Conservation (phyloP, 2,113 vertebrate species). For the Henicopernis longicauda region DNA sequence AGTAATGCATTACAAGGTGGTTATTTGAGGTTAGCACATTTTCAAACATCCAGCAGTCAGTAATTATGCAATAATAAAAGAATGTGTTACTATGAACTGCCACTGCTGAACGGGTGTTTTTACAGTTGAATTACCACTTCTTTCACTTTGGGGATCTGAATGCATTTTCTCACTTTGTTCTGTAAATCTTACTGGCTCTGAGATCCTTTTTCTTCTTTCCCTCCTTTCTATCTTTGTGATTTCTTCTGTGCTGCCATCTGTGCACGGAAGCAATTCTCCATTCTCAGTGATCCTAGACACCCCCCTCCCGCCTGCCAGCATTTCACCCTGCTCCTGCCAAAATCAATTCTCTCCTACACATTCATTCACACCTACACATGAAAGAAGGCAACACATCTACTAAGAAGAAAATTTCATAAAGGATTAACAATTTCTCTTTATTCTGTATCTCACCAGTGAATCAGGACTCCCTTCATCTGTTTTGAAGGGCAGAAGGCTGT, state of each 20-base stretch:
- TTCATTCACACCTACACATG: background rate
- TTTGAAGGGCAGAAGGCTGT: background rate
- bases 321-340: background rate
- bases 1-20: background rate
- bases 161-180: background rate
- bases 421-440: background rate
- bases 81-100: background rate
- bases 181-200: background rate
- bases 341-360: background rate
- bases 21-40: background rate
- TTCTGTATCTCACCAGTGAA: background rate
- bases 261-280: background rate
- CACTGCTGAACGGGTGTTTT: background rate
- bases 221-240: background rate
- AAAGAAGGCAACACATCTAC: background rate
- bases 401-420: background rate
- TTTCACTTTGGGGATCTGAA: background rate
- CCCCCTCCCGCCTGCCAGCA: no score
- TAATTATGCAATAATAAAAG: background rate
- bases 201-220: background rate
- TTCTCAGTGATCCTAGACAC: background rate
- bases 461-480: background rate
- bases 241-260: background rate
- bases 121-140: background rate
- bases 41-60: background rate